Percentiles rank a stretch among this genome's conserved stretches.
Conservation (phyloP, 2,113 vertebrate species). For the Petaurus breviceps region DNA sequence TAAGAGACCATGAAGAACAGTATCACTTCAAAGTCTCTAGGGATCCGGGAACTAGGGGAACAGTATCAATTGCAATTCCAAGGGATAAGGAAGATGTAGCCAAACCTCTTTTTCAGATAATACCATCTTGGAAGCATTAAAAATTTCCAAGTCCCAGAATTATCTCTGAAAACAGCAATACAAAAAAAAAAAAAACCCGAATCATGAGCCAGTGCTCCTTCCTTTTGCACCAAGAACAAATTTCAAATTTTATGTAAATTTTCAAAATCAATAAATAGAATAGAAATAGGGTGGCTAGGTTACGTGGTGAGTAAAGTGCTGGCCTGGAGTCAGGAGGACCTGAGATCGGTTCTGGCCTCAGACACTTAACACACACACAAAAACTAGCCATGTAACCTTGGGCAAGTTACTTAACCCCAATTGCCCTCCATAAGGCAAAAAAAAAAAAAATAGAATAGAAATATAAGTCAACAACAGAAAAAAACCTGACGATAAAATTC, state of each 20-base stretch:
- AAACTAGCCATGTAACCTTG: too few relatives aligned
- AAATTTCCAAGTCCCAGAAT: background rate
- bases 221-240: background rate
- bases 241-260: background rate
- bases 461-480: background rate
- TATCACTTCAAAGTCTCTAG: background rate
- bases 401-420: too few relatives aligned
- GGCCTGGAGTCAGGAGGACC: too few relatives aligned
- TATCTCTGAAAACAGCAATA: background rate
- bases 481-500: background rate
- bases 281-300: too few relatives aligned
- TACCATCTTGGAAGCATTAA: background rate
- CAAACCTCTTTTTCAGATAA: background rate
- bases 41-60: too few relatives aligned
- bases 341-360: too few relatives aligned
- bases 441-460: too few relatives aligned
- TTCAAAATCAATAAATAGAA: background rate
- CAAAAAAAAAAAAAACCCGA: background rate
- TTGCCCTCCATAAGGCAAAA: too few relatives aligned
- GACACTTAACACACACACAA: too few relatives aligned
- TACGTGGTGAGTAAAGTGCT: too few relatives aligned
- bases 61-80: background rate
- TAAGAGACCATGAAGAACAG: background rate
- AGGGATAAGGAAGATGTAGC: background rate
- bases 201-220: background rate